Percentiles rank a stretch among this genome's conserved stretches.
phyloP scores from a whole-genome alignment of 1,140 invertebrate genomes.

The Elymnias hypermnestra region DNA sequence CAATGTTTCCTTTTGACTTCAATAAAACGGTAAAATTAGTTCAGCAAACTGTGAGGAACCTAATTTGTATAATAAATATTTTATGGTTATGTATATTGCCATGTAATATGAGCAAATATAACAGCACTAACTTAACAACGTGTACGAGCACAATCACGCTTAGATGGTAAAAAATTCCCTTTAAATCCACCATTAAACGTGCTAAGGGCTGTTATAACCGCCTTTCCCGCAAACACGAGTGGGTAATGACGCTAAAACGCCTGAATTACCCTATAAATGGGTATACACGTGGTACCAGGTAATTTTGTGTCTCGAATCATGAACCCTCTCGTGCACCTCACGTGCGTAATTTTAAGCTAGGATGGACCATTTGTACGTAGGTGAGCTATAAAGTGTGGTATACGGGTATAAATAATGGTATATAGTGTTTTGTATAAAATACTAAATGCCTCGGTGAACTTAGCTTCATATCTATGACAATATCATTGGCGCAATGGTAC shows the following conservation, averaged over 20 bases:
- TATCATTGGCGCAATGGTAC: too few species aligned
- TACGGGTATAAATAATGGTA: too few species aligned
- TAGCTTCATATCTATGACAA: too few species aligned
- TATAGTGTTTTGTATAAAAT: too few species aligned
- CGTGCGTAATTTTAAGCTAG: neutral
- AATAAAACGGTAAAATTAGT: too few species aligned
- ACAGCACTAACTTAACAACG: neutral
- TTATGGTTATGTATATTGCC: too few species aligned
- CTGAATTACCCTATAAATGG: constrained; percentile 22
- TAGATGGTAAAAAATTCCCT: constrained; percentile 13
- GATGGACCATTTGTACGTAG: too few species aligned
- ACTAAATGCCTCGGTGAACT: too few species aligned
- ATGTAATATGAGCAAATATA: neutral
- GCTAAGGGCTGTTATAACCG: constrained; percentile 14
- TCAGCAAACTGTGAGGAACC: too few species aligned
- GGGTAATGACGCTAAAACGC: constrained; percentile 12
- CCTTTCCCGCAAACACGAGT: constrained; percentile 14
- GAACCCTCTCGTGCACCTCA: neutral
- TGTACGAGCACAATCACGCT: constrained; percentile 10
- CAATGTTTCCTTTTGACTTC: too few species aligned
- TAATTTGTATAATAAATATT: too few species aligned
- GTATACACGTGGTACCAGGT: constrained; percentile 14
- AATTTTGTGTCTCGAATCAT: constrained; percentile 9
- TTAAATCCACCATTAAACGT: constrained; percentile 16
- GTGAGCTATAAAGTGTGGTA: too few species aligned